Base-by-base conservation (phyloP, 1,140 invertebrate species). In the Hirudo medicinalis region DNA sequence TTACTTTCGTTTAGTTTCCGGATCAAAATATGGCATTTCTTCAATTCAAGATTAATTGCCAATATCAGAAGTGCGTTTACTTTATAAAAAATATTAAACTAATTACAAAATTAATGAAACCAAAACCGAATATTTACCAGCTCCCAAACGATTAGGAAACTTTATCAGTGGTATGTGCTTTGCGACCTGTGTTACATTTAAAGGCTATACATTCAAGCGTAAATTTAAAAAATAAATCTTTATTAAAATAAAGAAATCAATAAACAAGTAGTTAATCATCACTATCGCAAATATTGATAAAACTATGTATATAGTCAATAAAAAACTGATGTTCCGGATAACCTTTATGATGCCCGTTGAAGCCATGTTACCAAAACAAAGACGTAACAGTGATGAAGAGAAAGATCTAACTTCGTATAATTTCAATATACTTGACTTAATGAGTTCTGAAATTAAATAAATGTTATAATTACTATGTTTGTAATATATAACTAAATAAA, bases 101-200 rank as follows among this genome's bases (percentile, higher is more conserved):
- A 25, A 32, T 63, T 63, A 63, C 11, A 63, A 25, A 36, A 63
- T 25, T 25, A 4, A n/a, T 60, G 27, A 22, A 60, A 60, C 27
- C 15, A 60, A 22, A 60, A 60, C 27, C 15, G 22, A 63, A 63
- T 25, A 63, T 9, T 25, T 22, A 63, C 57, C 57, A 63, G 57
- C 57, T 4, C 4, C 57, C 57, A 63, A 63, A 11, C 57, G 57
- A 63, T 63, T 63, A 63, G 57, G 57, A 63, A 63, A 63, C 57
- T 63, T 63, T 22, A 63, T 63, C 57, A 63, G 20, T 9, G 57
- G 57, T 25, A 63, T n/a, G 57, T 63, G 57, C 57, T 63, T 63
- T 32, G 57, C 57, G 19, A 63, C 43, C 57, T 63, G 57, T 63
- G 22, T 63, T 25, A 63, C 22, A 63, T 63, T 22, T 63, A 25